A percentile compares a stretch with the other conserved stretches of the same genome.
These are phyloP conservation scores for Monoplex corrugatus DNA, from an alignment of 2,888 invertebrate genomes.

Conservation along the genomic window DNA sequence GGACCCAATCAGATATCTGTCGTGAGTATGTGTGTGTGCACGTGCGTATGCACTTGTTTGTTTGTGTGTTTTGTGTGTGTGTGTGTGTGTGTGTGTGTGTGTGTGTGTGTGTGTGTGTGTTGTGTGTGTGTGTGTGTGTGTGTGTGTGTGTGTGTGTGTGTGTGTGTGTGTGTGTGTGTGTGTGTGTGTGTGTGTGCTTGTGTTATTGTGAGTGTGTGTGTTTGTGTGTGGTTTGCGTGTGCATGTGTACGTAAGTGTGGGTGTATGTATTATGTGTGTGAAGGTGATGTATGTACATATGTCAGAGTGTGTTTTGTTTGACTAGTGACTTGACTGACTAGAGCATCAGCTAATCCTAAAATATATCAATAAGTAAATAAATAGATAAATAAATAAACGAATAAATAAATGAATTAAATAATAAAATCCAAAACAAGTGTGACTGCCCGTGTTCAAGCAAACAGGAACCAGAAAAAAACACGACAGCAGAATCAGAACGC, in stretches of 20 bases:
- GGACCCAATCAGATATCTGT: too few relatives aligned
- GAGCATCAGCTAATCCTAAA: too few relatives aligned
- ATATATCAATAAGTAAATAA: too few relatives aligned
- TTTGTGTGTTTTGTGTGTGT: not conserved
- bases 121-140: too few relatives aligned
- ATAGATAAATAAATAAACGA: too few relatives aligned
- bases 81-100: not conserved
- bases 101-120: not conserved
- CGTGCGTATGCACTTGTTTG: too few relatives aligned
- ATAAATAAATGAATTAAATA: too few relatives aligned
- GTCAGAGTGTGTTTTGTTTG: not conserved
- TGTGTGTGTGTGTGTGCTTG: constrained; percentile 1
- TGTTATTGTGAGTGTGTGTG: not conserved
- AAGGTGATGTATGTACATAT: not conserved
- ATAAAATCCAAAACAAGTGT: too few relatives aligned
- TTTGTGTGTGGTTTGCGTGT: not conserved
- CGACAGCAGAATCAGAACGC: too few relatives aligned
- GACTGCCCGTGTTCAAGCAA: too few relatives aligned
- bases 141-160: not conserved
- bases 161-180: not conserved
- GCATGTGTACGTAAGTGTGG: not conserved
- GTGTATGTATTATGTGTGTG: not conserved
- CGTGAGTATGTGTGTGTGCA: too few relatives aligned
- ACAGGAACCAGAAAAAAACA: too few relatives aligned
- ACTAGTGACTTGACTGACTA: not conserved